These are phyloP conservation scores for Rhinoderma darwinii DNA, from an alignment of 2,113 vertebrate genomes.

Conservation along the genomic window DNA sequence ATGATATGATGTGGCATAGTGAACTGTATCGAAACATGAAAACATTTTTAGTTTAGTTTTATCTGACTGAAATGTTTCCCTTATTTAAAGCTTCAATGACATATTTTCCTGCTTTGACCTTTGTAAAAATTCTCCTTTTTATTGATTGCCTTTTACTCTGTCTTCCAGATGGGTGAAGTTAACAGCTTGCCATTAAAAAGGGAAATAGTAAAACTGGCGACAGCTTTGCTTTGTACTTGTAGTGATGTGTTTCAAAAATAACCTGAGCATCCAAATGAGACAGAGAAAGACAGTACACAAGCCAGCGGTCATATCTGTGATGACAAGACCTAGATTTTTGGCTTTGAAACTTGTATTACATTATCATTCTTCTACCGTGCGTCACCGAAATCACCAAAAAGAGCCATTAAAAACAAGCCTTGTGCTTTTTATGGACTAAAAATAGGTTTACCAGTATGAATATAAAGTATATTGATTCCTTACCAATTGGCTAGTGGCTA, in stretches of 20 bases:
- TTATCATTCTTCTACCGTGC: background rate
- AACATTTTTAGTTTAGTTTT: slow-evolving; percentile 28
- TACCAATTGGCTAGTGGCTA: too few relatives aligned
- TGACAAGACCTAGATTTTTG: slow-evolving; percentile 13
- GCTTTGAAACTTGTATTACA: background rate
- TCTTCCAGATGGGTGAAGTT: slow-evolving; percentile 44
- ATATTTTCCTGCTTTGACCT: slow-evolving; percentile 29
- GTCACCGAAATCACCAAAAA: too few relatives aligned
- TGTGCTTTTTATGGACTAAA: too few relatives aligned
- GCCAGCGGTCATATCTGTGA: slow-evolving; percentile 2
- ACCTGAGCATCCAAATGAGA: slow-evolving; percentile 10
- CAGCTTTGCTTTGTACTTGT: slow-evolving; percentile 15
- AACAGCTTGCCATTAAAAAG: slow-evolving; percentile 38
- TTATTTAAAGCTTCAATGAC: slow-evolving; percentile 20
- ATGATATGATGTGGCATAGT: slow-evolving; percentile 30
- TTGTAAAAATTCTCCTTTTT: slow-evolving; percentile 42
- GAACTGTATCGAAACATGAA: background rate
- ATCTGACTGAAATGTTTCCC: background rate
- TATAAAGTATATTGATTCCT: too few relatives aligned
- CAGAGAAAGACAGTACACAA: background rate
- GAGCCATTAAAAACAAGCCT: too few relatives aligned
- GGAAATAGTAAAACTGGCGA: background rate
- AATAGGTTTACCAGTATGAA: too few relatives aligned
- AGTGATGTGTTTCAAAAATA: slow-evolving; percentile 42
- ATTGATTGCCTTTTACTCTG: slow-evolving; percentile 39